Conservation (phyloP, 2,888 invertebrate species). For the Philaethria dido region DNA sequence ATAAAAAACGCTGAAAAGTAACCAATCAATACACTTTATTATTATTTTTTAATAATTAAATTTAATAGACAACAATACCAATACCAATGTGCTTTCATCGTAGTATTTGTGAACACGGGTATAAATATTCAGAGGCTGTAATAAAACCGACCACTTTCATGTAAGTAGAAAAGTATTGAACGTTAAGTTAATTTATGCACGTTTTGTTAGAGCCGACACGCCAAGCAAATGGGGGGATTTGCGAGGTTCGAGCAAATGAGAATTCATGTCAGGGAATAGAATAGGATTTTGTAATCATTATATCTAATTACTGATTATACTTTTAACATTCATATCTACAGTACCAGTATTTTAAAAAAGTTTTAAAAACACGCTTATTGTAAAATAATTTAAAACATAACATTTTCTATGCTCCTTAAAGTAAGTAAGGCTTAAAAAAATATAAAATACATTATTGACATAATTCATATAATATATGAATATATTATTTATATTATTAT, state of each 20-base stretch:
- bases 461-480: too few relatives aligned
- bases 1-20: too few relatives aligned
- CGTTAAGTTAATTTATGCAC: slow-evolving; percentile 82
- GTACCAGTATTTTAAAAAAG: too few relatives aligned
- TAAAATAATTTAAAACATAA: too few relatives aligned
- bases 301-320: slow-evolving; percentile 8
- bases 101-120: slow-evolving; percentile 59
- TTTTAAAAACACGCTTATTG: too few relatives aligned
- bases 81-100: slow-evolving; percentile 18
- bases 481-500: too few relatives aligned
- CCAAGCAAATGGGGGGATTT: slow-evolving; percentile 66
- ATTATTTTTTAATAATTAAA: too few relatives aligned
- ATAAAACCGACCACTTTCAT: slow-evolving; percentile 76
- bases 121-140: slow-evolving; percentile 76
- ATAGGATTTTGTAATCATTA: slow-evolving; percentile 35
- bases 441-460: too few relatives aligned
- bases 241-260: slow-evolving; percentile 63
- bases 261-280: slow-evolving; percentile 53
- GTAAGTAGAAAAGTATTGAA: slow-evolving; percentile 81
- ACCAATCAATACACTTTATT: too few relatives aligned
- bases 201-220: slow-evolving; percentile 71
- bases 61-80: slow-evolving; percentile 5
- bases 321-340: neutral
- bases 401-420: too few relatives aligned
- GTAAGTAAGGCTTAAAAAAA: too few relatives aligned